Percentiles rank a stretch among this genome's conserved stretches.
Conservation (phyloP, 53 echinoderm and acorn worm species). For the Luidia sarsii region DNA sequence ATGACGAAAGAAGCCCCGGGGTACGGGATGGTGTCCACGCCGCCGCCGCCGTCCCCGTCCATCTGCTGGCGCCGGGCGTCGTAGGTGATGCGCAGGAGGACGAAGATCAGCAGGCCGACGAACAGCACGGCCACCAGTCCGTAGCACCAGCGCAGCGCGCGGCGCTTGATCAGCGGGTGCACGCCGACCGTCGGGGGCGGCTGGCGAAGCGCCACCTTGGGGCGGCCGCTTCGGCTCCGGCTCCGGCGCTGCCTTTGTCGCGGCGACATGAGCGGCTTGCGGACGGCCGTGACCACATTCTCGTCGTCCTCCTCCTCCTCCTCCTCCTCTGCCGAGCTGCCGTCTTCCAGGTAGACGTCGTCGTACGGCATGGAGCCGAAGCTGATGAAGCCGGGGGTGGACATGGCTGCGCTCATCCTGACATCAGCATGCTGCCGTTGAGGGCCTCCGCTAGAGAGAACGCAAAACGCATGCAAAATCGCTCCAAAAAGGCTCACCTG, state of each 20-base stretch:
- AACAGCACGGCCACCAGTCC: constrained; percentile 55
- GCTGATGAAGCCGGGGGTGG: constrained; percentile 16
- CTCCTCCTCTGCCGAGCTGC: constrained; percentile 61
- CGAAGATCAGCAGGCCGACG: constrained; percentile 63
- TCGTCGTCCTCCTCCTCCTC: constrained; percentile 57
- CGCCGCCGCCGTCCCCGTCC: not conserved
- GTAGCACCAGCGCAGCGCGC: constrained; percentile 67
- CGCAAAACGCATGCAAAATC: too few relatives aligned
- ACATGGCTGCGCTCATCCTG: constrained; percentile 43
- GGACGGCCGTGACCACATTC: constrained; percentile 36
- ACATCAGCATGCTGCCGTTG: not conserved
- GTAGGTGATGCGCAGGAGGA: constrained; percentile 71
- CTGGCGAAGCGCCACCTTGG: constrained; percentile 57
- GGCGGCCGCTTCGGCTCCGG: too few relatives aligned
- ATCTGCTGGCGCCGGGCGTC: constrained; percentile 46
- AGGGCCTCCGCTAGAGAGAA: too few relatives aligned
- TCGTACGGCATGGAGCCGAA: constrained; percentile 66
- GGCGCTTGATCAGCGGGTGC: constrained; percentile 68
- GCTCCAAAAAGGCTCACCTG: too few relatives aligned
- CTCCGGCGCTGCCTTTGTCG: too few relatives aligned
- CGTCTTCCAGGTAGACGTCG: constrained; percentile 87
- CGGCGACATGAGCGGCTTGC: constrained; percentile 86
- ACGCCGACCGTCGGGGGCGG: constrained; percentile 49
- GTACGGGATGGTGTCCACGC: too few relatives aligned
- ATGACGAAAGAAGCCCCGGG: too few relatives aligned